phyloP scores from a whole-genome alignment of 2,113 vertebrate species.

The Thryonomys swinderianus region DNA sequence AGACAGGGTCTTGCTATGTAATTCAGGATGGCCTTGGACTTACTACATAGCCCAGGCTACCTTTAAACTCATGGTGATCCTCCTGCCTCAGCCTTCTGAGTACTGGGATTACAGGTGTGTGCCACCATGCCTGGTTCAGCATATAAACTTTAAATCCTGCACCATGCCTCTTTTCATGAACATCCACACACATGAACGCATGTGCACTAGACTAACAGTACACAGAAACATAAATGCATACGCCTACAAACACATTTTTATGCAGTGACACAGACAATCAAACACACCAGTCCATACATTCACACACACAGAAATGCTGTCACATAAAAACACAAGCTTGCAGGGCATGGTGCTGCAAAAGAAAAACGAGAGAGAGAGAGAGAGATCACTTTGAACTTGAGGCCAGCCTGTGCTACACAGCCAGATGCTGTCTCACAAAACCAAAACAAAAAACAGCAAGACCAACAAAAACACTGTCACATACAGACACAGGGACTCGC shows the following conservation, averaged over 20 bases:
- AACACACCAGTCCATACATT: background rate
- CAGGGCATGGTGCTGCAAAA: background rate
- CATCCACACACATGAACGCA: background rate
- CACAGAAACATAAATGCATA: background rate
- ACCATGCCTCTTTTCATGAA: background rate
- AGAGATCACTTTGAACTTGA: background rate
- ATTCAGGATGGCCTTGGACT: no score
- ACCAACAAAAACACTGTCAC: background rate
- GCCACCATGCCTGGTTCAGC: background rate
- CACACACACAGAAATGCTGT: background rate
- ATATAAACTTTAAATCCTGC: background rate
- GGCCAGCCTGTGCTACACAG: background rate
- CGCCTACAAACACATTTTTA: background rate
- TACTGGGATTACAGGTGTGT: background rate
- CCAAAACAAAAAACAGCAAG: background rate
- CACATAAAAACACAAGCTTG: background rate
- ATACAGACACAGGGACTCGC: background rate
- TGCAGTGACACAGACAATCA: background rate
- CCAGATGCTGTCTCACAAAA: background rate
- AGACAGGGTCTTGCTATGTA: background rate
- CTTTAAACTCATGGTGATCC: no score
- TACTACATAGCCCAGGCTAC: background rate
- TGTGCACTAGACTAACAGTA: background rate
- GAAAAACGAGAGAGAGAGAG: background rate
- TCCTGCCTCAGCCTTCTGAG: background rate